Conservation (phyloP, 2,888 invertebrate genomes). For the Tenodera sinensis region DNA sequence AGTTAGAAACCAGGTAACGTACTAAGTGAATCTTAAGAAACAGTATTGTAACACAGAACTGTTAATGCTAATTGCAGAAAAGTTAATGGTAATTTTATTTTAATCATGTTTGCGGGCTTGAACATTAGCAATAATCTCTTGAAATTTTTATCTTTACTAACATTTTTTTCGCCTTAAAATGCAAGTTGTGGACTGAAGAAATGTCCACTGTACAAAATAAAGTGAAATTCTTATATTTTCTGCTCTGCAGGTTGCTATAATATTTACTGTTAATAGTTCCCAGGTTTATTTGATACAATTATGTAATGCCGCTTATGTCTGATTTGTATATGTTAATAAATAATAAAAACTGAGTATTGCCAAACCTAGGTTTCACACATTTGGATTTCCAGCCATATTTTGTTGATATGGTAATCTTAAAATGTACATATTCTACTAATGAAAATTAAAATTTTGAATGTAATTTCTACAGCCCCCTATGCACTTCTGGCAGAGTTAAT, state of each 20-base stretch:
- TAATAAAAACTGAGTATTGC: not conserved
- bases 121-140: not conserved
- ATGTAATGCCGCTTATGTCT: not conserved
- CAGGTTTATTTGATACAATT: not conserved
- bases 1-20: not conserved
- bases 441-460: too few relatives aligned
- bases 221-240: not conserved
- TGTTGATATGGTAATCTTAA: too few relatives aligned
- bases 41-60: not conserved
- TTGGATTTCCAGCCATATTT: not conserved
- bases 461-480: too few relatives aligned
- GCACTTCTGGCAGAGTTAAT: too few relatives aligned
- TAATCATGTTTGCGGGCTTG: not conserved
- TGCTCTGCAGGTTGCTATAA: not conserved
- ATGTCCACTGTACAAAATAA: not conserved
- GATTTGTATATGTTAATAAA: not conserved
- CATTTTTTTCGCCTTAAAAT: too few relatives aligned
- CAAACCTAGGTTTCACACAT: not conserved
- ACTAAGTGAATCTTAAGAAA: not conserved
- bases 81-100: not conserved
- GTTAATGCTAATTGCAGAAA: not conserved
- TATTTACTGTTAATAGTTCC: not conserved
- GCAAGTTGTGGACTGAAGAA: not conserved
- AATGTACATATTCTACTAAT: too few relatives aligned
- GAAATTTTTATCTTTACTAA: not conserved